These are phyloP conservation scores for Eupithecia subfuscata DNA, from an alignment of 2,888 invertebrate species.

Conservation along the genomic window DNA sequence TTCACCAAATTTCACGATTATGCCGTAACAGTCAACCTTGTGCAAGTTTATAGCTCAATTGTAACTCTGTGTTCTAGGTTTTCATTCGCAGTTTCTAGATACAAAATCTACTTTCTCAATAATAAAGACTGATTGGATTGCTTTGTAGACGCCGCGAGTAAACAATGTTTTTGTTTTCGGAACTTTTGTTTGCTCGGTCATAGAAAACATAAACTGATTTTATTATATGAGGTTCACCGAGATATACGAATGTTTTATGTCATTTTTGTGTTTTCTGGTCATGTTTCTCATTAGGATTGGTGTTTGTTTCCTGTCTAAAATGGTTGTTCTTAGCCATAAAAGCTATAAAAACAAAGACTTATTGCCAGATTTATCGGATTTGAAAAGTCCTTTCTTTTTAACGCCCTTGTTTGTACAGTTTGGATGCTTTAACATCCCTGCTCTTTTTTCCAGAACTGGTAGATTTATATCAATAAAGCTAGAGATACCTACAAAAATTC, in stretches of 20 bases:
- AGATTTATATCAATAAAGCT: neutral
- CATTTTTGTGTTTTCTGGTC: slow-evolving; percentile 20
- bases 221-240: slow-evolving; percentile 19
- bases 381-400: neutral
- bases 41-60: neutral
- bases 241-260: slow-evolving; percentile 2
- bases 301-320: slow-evolving; percentile 13
- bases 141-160: slow-evolving; percentile 32
- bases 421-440: neutral
- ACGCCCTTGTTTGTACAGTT: neutral
- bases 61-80: neutral
- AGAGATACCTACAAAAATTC: neutral
- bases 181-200: slow-evolving; percentile 27
- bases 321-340: neutral
- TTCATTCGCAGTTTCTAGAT: slow-evolving; percentile 17
- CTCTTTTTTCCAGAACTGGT: neutral
- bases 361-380: neutral
- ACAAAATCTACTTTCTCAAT: slow-evolving; percentile 20
- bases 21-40: neutral
- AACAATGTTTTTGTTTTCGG: slow-evolving; percentile 31
- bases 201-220: slow-evolving; percentile 29
- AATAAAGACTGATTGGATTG: slow-evolving; percentile 43
- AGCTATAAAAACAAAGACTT: slow-evolving; percentile 5
- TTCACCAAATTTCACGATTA: neutral
- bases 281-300: slow-evolving; percentile 15